Evolutionary conservation across 2,797 vertebrate species (phyloP).

Genomic region (Urosaurus nigricauda): DNA sequence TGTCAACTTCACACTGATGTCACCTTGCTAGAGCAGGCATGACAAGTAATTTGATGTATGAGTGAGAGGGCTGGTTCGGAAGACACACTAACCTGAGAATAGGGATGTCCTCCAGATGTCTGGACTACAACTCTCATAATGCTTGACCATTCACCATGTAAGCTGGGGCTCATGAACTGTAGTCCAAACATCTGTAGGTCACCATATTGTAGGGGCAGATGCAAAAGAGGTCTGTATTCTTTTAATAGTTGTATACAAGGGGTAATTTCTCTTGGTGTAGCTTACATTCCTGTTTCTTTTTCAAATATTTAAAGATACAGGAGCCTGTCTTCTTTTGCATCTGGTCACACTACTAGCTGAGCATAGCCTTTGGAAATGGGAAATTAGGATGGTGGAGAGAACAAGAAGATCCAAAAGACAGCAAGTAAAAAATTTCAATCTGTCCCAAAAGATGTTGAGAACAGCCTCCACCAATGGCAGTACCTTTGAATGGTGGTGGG

Average conservation of each 20-base stretch:
- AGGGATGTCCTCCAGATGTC: neutral
- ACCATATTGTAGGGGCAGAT: neutral
- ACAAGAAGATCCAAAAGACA: neutral
- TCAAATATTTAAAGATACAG: neutral
- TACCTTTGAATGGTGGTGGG: no score
- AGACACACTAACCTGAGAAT: neutral
- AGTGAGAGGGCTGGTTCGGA: neutral
- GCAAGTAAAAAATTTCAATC: neutral
- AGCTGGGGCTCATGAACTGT: neutral
- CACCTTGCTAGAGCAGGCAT: neutral
- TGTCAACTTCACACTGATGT: slow-evolving; percentile 14
- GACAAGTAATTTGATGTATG: neutral
- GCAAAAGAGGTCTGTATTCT: neutral
- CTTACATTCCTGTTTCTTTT: neutral
- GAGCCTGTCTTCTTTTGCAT: neutral
- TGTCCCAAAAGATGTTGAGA: neutral
- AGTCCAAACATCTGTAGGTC: no score
- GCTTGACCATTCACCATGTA: neutral
- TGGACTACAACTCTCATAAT: neutral
- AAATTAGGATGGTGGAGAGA: no score
- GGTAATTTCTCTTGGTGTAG: no score
- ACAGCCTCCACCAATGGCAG: neutral
- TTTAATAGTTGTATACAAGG: neutral
- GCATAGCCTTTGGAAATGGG: neutral
- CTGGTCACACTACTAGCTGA: neutral